Base-by-base conservation (phyloP, 2,797 vertebrate species). In the Salmo trutta region DNA sequence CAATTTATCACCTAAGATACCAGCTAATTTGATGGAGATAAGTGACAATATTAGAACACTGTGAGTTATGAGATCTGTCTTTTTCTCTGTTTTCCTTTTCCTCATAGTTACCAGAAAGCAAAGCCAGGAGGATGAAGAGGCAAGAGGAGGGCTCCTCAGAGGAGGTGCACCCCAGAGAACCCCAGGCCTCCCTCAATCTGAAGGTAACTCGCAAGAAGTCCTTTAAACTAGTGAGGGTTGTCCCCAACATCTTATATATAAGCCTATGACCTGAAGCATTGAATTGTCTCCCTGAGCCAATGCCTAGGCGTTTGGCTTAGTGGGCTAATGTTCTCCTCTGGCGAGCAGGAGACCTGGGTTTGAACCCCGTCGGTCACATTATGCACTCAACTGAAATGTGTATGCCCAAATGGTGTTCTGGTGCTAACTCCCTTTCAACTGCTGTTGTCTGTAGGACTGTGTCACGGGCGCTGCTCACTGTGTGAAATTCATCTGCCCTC, bases 401-500 rank as follows among this genome's bases (percentile, higher is more conserved):
- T 36, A 36, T 36, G 36, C 36, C 6, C 36, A 36, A 36, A 5
- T 56, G 53, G 53, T 56, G 14, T 56, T 56, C 15, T 56, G 53
- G 4, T 56, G 15, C 53, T 56, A 56, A 56, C 53, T 56, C 53
- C 17, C 14, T 56, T 56, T 56, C 53, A 56, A 56, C 53, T 53
- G 14, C 52, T 85, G 62, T 79, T 82, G 52, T 74, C 62, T 68
- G n/a, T 84, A 98, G 97, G 93, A 89, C 83, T 98, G 97, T 88
- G 77, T 21, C 0, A 77, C 82, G 1, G 94, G 92, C 1, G 91
- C 75, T 0, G 91, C 95, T 0, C 92, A 2, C 24, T 99, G 97
- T 53, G 80, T 94, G 67, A 95, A 85, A 75, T 94, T 99, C 5
- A 86, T 87, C 67, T 98, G 98, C 81, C 93, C 93, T 0, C 88